Evolutionary conservation across 2,113 vertebrate genomes (phyloP).

Genomic region (Arothron firmamentum): DNA sequence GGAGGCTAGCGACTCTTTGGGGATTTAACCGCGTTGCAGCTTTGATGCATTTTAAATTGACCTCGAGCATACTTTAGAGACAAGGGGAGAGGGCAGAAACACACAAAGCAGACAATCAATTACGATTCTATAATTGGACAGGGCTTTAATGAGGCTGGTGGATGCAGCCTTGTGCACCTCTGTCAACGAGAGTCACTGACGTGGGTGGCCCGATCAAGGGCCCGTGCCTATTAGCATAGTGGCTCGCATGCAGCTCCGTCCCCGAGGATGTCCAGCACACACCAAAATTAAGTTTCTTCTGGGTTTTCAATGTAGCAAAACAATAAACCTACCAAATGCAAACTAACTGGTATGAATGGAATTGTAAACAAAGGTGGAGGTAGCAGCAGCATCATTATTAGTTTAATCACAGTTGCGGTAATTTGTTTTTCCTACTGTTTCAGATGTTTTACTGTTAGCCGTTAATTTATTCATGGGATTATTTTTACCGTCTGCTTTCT

Average conservation of each 20-base stretch:
- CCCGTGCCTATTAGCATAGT: conserved; percentile 66
- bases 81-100: conserved; percentile 60
- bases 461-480: conserved; percentile 35
- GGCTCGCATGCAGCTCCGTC: conserved; percentile 43
- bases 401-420: no score
- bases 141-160: conserved; percentile 71
- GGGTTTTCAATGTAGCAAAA: conserved; percentile 23
- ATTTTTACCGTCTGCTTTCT: conserved; percentile 8
- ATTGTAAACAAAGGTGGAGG: no score
- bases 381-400: no score
- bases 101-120: conserved; percentile 71
- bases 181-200: conserved; percentile 63
- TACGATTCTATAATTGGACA: conserved; percentile 75
- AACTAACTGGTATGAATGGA: no score
- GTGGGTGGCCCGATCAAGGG: conserved; percentile 65
- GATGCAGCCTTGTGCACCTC: conserved; percentile 71
- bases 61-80: conserved; percentile 66
- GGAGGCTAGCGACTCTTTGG: conserved; percentile 52
- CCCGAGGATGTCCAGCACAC: conserved; percentile 41
- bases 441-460: conserved; percentile 18
- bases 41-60: conserved; percentile 71
- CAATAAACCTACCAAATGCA: conserved; percentile 19
- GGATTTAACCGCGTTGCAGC: conserved; percentile 61
- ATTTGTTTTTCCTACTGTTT: no score
- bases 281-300: conserved; percentile 30